Evolutionary conservation across 2,113 vertebrate species (phyloP), one percentile per base, ranked within the genome.

Genomic region (Tachycineta bicolor): DNA sequence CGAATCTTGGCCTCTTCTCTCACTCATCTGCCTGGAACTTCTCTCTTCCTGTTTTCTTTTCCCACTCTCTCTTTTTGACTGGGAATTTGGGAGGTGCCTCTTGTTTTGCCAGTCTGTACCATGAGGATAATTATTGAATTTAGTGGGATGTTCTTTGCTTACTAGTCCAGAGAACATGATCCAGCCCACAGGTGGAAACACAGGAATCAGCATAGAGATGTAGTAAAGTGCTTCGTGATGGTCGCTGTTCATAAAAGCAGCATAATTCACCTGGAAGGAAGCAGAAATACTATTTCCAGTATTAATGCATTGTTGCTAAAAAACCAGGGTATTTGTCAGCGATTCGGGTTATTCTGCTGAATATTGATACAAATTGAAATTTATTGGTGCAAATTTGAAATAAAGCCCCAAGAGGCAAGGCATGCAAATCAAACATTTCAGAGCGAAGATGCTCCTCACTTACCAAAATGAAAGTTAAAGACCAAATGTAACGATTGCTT

Each of bases 401-500:
- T 1, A 29, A 71, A 75, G 19, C 26, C 34, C 83, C 41, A 9
- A 18, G 31, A 18, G 70, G 56, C 17, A 24, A 58, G n/a, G 37
- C 2, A 53, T 8, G 13, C 5, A 41, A 73, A 56, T 31, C 49
- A 47, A 46, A 62, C 3, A 9, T 9, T 34, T 22, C 34, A 37
- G 37, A 49, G 41, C 2, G 37, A n/a, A 76, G 43, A 10, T 20
- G 49, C 52, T 24, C 50, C 79, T 81, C 33, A 53, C 98, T 98
- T 91, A 99, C 99, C 98, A 99, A 96, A 90, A 99, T 98, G 76
- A 98, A 98, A 77, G 97, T 50, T 22, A 98, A 97, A 1, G 98
- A 98, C 96, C 98, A 98, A 95, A 99, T 94, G 92, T 98, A 98
- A 37, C 98, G 98, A 97, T 98, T 98, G 96, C 98, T 98, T 65